Percentiles rank a stretch among this genome's conserved stretches.
These are phyloP conservation scores for Pedicia rivosa DNA, from an alignment of 2,888 invertebrate species.

Conservation along the genomic window DNA sequence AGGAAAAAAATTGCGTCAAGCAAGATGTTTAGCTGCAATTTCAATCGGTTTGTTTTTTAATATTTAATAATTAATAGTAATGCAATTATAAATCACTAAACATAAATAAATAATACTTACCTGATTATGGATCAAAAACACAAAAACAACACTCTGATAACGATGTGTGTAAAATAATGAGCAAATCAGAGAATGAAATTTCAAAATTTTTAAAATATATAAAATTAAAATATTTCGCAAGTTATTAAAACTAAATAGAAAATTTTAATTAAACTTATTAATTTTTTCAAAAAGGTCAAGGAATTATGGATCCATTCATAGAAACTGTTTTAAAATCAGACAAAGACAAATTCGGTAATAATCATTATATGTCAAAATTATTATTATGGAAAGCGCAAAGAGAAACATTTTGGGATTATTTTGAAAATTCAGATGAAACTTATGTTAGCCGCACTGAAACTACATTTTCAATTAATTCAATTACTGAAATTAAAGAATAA, in stretches of 20 bases:
- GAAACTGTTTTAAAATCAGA: constrained; percentile 3
- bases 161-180: no score
- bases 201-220: no score
- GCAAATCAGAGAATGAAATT: no score
- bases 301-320: constrained; percentile 4
- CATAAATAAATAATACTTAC: neutral
- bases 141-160: no score
- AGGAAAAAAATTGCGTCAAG: constrained; percentile 4
- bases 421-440: no score
- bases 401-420: constrained; percentile 8
- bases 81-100: neutral
- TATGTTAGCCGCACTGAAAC: no score
- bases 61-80: neutral
- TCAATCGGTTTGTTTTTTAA: constrained; percentile 1
- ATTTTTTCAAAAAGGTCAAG: neutral
- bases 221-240: no score
- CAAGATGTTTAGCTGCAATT: constrained; percentile 8
- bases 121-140: no score
- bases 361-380: neutral
- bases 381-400: constrained; percentile 6
- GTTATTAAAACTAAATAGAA: no score
- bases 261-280: neutral
- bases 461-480: no score
- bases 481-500: no score
- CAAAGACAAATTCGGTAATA: neutral